Percentiles rank a stretch among this genome's conserved stretches.
phyloP scores from a whole-genome alignment of 2,888 invertebrate species.

The Tubiluchus corallicola region DNA sequence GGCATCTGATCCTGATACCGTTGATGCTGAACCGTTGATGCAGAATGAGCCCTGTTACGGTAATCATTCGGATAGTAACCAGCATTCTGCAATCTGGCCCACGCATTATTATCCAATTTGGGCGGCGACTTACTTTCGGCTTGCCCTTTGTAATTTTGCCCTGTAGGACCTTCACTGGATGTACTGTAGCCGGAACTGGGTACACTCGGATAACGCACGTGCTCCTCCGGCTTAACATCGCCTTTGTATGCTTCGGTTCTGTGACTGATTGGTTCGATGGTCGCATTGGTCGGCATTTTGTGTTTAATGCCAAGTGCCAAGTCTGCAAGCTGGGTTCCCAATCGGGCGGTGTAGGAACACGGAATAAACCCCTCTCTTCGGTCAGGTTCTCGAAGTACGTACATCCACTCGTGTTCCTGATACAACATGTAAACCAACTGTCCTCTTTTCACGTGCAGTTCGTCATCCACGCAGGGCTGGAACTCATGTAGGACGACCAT shows the following conservation, averaged over 20 bases:
- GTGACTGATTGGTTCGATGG: background rate
- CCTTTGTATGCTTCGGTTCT: background rate
- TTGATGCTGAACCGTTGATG: no score
- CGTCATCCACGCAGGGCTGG: slow-evolving; percentile 83
- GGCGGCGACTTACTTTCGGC: background rate
- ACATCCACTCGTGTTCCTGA: slow-evolving; percentile 91
- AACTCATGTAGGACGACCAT: slow-evolving; percentile 89
- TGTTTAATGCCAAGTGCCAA: slow-evolving; percentile 42
- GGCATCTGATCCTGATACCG: background rate
- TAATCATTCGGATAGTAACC: no score
- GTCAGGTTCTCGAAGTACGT: slow-evolving; percentile 66
- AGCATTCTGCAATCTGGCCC: no score
- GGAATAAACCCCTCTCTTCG: slow-evolving; percentile 85
- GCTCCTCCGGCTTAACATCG: background rate
- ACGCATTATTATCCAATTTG: no score
- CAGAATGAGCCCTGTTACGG: no score
- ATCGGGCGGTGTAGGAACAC: slow-evolving; percentile 77
- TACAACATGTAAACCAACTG: slow-evolving; percentile 79
- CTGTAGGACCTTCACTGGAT: background rate
- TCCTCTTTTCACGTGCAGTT: slow-evolving; percentile 70
- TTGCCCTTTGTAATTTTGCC: background rate
- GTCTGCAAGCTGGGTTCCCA: slow-evolving; percentile 54
- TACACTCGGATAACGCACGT: background rate
- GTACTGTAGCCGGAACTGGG: background rate
- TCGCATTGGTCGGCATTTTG: slow-evolving; percentile 44